Conservation (phyloP, 2,113 vertebrate genomes). For the Catharus minimus region DNA sequence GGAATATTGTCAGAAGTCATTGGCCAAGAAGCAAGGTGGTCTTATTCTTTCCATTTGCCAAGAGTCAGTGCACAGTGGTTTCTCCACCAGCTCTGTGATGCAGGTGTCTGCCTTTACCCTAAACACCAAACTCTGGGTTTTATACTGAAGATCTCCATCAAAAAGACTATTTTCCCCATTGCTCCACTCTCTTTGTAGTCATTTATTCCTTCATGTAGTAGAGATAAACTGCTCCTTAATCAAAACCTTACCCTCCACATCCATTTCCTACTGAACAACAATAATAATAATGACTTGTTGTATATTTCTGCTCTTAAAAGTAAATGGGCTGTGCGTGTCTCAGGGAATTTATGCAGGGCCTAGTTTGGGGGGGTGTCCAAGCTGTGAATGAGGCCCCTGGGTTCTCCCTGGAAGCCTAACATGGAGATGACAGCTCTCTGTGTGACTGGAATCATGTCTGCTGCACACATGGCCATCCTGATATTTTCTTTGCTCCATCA, state of each 20-base stretch:
- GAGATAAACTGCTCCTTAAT: constrained; percentile 1
- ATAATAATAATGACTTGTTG: neutral
- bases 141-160: neutral
- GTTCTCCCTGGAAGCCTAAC: neutral
- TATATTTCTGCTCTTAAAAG: neutral
- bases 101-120: neutral
- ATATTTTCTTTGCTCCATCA: neutral
- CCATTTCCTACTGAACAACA: neutral
- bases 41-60: neutral
- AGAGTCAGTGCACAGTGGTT: neutral
- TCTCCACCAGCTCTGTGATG: accelerated
- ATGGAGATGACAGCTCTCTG: neutral
- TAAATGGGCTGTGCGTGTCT: neutral
- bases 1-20: neutral
- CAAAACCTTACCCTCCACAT: accelerated
- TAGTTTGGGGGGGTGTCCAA: neutral
- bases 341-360: neutral
- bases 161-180: neutral
- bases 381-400: neutral
- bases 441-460: neutral
- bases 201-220: neutral
- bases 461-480: neutral
- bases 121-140: neutral
- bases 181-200: neutral
- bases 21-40: neutral